These are phyloP conservation scores for Penaeus japonicus DNA, from an alignment of 1,140 invertebrate species.

Conservation along the genomic window DNA sequence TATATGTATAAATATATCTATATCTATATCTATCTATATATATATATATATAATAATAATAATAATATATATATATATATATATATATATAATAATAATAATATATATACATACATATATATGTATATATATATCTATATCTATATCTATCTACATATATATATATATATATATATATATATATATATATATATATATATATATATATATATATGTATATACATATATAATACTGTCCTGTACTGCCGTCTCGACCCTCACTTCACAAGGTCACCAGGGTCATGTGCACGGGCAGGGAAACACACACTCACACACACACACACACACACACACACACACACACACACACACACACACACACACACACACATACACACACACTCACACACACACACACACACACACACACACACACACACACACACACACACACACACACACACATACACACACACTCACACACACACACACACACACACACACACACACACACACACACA, in stretches of 20 bases:
- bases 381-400: background rate
- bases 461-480: background rate
- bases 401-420: background rate
- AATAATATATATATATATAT: no score
- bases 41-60: no score
- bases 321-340: background rate
- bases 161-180: background rate
- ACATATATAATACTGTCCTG: no score
- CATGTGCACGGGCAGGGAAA: no score
- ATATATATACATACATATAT: background rate
- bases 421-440: background rate
- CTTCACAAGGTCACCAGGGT: background rate
- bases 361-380: background rate
- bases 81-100: no score
- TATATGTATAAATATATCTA: no score
- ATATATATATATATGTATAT: background rate
- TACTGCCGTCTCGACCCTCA: no score
- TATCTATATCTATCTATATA: no score
- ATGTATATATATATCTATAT: background rate
- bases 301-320: background rate
- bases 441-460: background rate
- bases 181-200: background rate
- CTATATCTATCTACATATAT: background rate
- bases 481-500: background rate
- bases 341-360: background rate